Conservation (phyloP, 1,140 invertebrate species). For the Himalopsyche phryganea region DNA sequence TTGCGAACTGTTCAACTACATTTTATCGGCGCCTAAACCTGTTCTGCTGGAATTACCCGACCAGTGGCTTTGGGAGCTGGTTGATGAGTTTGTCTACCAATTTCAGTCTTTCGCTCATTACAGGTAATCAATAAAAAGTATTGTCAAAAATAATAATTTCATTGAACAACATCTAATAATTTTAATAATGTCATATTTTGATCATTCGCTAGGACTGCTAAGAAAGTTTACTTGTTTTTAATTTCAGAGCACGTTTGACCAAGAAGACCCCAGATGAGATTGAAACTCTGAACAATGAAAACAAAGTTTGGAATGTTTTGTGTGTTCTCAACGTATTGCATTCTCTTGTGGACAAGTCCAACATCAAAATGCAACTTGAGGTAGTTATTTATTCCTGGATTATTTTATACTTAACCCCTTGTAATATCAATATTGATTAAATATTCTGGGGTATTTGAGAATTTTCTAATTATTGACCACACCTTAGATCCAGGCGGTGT, state of each 20-base stretch:
- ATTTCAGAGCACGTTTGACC: conserved; percentile 68
- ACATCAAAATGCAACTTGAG: conserved; percentile 96
- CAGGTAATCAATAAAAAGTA: conserved; percentile 41
- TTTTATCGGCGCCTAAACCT: conserved; percentile 84
- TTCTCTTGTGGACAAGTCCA: conserved; percentile 96
- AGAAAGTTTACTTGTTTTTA: too few species aligned
- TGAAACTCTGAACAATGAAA: conserved; percentile 74
- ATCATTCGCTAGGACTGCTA: too few species aligned
- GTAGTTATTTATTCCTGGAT: conserved; percentile 49
- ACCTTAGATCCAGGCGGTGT: too few species aligned
- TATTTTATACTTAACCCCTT: too few species aligned
- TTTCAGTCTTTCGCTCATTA: conserved; percentile 98
- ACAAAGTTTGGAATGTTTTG: conserved; percentile 97
- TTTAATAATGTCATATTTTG: neutral
- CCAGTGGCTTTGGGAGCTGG: conserved; percentile 99
- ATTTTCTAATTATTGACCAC: too few species aligned
- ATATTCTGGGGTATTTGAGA: too few species aligned
- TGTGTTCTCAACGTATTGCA: conserved; percentile 97
- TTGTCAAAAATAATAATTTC: neutral
- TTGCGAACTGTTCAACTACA: conserved; percentile 96
- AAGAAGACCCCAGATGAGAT: conserved; percentile 85
- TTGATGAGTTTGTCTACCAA: conserved; percentile 95
- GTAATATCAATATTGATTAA: too few species aligned
- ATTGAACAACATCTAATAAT: neutral
- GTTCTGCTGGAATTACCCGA: conserved; percentile 93